Conservation (phyloP, 2,113 vertebrate species). For the Morone chrysops region DNA sequence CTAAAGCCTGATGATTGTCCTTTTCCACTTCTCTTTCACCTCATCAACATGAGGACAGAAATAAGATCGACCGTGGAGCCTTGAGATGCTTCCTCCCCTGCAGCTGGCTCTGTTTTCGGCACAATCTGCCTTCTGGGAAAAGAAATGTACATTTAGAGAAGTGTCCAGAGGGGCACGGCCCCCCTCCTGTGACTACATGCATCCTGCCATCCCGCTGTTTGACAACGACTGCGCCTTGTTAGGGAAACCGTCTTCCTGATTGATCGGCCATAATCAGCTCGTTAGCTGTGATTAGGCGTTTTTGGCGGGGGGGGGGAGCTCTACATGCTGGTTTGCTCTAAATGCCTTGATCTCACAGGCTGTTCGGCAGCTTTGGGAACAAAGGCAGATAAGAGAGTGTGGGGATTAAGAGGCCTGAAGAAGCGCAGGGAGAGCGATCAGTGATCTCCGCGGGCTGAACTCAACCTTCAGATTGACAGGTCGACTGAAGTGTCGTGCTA, state of each 20-base stretch:
- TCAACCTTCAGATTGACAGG: conserved; percentile 49
- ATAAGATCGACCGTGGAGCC: not conserved
- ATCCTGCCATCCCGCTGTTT: conserved; percentile 17
- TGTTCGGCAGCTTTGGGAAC: conserved; percentile 53
- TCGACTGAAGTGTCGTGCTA: conserved; percentile 5
- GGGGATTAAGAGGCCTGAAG: conserved; percentile 63
- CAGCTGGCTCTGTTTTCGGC: conserved; percentile 21
- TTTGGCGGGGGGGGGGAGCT: not conserved
- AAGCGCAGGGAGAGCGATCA: conserved; percentile 36
- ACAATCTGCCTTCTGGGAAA: conserved; percentile 33
- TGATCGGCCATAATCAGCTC: conserved; percentile 76
- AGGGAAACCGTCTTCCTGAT: conserved; percentile 55
- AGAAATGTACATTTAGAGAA: conserved; percentile 21
- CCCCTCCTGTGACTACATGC: not conserved
- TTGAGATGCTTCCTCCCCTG: conserved; percentile 21
- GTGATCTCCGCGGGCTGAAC: conserved; percentile 33
- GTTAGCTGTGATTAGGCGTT: conserved; percentile 66
- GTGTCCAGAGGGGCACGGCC: conserved; percentile 30
- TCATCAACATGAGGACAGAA: not conserved
- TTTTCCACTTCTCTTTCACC: conserved; percentile 16
- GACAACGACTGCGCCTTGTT: conserved; percentile 59
- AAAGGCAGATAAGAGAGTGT: conserved; percentile 56
- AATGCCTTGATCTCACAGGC: conserved; percentile 57
- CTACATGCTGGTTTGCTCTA: conserved; percentile 39
- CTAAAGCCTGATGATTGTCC: not conserved